Base-by-base conservation (phyloP, 2,888 invertebrate genomes). In the Drosophila austrosaltans region DNA sequence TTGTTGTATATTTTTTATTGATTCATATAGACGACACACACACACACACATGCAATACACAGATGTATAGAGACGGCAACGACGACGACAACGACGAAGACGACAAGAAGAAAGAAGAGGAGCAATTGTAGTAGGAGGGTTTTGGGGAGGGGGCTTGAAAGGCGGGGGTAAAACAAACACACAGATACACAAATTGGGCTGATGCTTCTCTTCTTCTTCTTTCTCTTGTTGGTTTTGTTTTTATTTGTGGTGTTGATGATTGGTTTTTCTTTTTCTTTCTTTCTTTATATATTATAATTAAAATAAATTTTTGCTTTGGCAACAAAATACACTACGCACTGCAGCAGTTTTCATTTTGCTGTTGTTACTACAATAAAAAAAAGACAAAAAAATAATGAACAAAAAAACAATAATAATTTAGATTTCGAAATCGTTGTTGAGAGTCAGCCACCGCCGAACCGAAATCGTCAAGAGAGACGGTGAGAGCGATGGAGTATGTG, bases 401-500 rank as follows among this genome's bases (percentile, higher is more conserved):
- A 44, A 65, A 74, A 74, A 44, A 68, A 68, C 44, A 63, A 59
- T 40, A 59, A 59, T 61, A 44, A 48, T 61, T 48, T 28, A 61
- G 82, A 85, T 85, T 87, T 82, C 75, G 77, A 83, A 87, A 87
- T 78, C 75, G 74, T 73, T 42, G 42, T 40, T 48, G 22, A 48
- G 48, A 48, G 48, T 22, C 82, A 82, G 78, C 75, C 81, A 63
- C 65, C 53, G 69, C 32, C 56, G 56, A 57, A 36, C 56, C 56
- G 36, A 54, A 32, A 62, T 39, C 32, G 22, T 56, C 36, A 36
- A 36, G 10, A 36, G 36, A 36, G 1, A 32, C 25, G 25, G 20
- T 40, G 32, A 42, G 58, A 59, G 42, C 69, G 53, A 78, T 8
- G 48, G 48, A 25, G 48, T 25, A 42, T 16, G 42, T 42, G 42